Evolutionary conservation across 2,797 vertebrate species (phyloP).

Genomic region (Yasuhikotakia modesta): DNA sequence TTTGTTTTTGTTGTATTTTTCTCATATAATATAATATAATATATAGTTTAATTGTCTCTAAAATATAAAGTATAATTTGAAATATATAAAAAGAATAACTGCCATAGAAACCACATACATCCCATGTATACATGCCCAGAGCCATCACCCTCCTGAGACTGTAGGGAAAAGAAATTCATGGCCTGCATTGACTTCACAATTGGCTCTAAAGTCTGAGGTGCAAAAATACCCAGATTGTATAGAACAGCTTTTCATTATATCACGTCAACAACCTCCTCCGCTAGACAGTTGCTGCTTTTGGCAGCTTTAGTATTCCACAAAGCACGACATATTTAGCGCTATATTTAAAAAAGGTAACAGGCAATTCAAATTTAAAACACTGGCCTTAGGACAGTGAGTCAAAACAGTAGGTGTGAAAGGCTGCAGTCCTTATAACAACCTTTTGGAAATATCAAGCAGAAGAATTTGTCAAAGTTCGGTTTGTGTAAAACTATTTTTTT

Average conservation of each 20-base stretch:
- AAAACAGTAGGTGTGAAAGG: slow-evolving; percentile 26
- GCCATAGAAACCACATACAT: slow-evolving; percentile 5
- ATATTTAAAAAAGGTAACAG: slow-evolving; percentile 44
- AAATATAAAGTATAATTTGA: too few relatives aligned
- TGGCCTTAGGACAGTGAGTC: slow-evolving; percentile 21
- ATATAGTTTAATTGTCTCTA: too few relatives aligned
- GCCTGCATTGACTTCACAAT: background rate
- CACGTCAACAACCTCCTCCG: slow-evolving; percentile 22
- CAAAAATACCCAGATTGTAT: slow-evolving; percentile 38
- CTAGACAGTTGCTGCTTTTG: slow-evolving; percentile 39
- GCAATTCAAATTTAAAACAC: slow-evolving; percentile 39
- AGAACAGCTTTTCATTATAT: slow-evolving; percentile 40
- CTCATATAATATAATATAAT: background rate
- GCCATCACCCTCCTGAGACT: background rate
- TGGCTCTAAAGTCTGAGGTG: slow-evolving; percentile 16
- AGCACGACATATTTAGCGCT: slow-evolving; percentile 36
- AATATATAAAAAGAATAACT: background rate
- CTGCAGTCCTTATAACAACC: slow-evolving; percentile 30
- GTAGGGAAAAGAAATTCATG: slow-evolving; percentile 10
- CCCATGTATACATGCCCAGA: slow-evolving; percentile 18
- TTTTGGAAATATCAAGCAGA: background rate
- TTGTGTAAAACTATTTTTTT: too few relatives aligned
- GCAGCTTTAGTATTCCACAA: slow-evolving; percentile 40
- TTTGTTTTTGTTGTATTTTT: background rate
- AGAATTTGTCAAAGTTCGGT: too few relatives aligned